Base-by-base conservation (phyloP, 2,797 vertebrate species). In the Coracias cyanogaster region DNA sequence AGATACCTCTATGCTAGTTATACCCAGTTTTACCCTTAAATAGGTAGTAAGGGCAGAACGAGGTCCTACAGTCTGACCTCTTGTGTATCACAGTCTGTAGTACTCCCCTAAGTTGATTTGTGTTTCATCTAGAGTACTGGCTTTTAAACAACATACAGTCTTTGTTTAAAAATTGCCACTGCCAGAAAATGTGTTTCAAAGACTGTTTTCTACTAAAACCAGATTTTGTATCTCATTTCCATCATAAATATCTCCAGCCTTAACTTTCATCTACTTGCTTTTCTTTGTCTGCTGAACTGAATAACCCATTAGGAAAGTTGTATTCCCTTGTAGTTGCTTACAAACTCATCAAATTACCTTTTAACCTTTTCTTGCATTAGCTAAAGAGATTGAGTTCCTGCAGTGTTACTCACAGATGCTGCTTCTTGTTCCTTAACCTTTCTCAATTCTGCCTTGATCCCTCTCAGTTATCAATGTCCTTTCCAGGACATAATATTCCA, bases 291-390 rank as follows among this genome's bases (percentile, higher is more conserved):
- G 41, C 61, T 86, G 78, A 93, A 74, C 46, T 52, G 58, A 87
- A 73, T 43, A 93, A 69, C 21, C 28, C 29, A 61, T 92, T 78
- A 89, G 45, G 52, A 85, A 94, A 82, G 71, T 74, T 69, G 33
- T 72, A 74, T 65, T 93, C 57, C 78, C 61, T 65, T 1, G 4
- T 39, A 92, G 46, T 79, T 71, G 69, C 86, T 94, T 96, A 80
- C 24, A 87, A 77, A 89, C 41, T 74, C 78, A 74, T 77, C 45
- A 85, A 65, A 94, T 83, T 87, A 85, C 26, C 49, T 86, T 84
- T 74, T 71, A 87, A 83, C 92, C 89, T 95, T 91, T 91, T 81
- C 19, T 85, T 96, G 89, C 33, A 86, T 90, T 95, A 89, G 54
- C 52, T 73, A 80, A 93, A n/a, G 64, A 71, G 74, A 81, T 88